Base-by-base conservation (phyloP, 2,113 vertebrate species). In the Cyphomyrus discorhynchus region DNA sequence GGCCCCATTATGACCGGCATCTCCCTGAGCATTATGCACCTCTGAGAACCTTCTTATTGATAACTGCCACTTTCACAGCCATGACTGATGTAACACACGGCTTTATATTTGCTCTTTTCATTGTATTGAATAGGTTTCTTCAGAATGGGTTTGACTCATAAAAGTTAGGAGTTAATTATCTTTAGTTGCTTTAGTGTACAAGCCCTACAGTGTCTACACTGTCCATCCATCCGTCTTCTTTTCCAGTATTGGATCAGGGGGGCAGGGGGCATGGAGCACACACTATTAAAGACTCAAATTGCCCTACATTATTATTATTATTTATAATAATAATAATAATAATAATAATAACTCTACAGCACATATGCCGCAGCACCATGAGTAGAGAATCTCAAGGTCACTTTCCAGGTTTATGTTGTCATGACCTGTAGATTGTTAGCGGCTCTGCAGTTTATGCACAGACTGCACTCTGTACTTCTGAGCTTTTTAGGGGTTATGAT, bases 41-140 rank as follows among this genome's bases (percentile, higher is more conserved):
- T 98, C 98, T 97, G 98, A 98, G 97, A 97, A 98, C 98, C 97
- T 27, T 31, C 74, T 80, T 42, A 98, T 98, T 97, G 97, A 98
- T 98, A 96, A 96, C 95, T 96, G 95, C 95, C 95, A 95, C 96
- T 96, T 96, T 96, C 97, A 97, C 96, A 94, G 96, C 96, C 94
- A 19, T 70, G n/a, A 13, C n/a, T 11, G 62, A 96, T 97, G 97
- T 97, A 97, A 97, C 97, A 97, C 96, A 96, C 95, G 96, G 96
- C 97, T 98, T 97, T 97, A 96, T 97, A 97, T 97, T 96, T 96
- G 96, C 96, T 97, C 96, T 96, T 97, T 96, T 97, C 96, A 97
- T 96, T 97, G 97, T 96, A 96, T 97, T 97, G 96, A 97, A 97
- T 19, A 95, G 96, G 96, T 95, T 97, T 96, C 97, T 96, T 96